phyloP scores from a whole-genome alignment of 1,140 invertebrate species.

The Plutomurus gul region DNA sequence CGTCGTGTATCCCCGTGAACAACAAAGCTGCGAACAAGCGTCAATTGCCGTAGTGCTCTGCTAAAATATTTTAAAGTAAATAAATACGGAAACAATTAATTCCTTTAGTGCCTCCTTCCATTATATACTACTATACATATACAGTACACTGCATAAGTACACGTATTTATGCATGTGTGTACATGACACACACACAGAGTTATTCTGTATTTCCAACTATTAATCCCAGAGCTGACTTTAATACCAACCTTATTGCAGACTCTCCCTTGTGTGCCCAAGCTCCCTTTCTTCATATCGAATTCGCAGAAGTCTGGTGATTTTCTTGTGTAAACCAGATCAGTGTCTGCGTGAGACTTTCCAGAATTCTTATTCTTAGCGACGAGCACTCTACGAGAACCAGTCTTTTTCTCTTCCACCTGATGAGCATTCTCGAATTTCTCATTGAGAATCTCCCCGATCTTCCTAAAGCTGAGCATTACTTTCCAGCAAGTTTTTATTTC shows the following conservation, averaged over 20 bases:
- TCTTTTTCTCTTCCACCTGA: constrained; percentile 56
- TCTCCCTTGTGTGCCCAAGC: constrained; percentile 67
- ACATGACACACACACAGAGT: no score
- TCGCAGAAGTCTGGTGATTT: constrained; percentile 65
- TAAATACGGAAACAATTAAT: no score
- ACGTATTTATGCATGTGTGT: no score
- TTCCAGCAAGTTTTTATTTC: constrained; percentile 70
- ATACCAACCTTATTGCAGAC: constrained; percentile 42
- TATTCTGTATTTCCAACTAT: not conserved
- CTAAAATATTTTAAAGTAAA: not conserved
- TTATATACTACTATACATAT: no score
- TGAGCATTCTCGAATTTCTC: constrained; percentile 58
- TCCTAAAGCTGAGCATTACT: constrained; percentile 61
- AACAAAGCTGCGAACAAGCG: constrained; percentile 42
- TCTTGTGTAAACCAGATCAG: constrained; percentile 61
- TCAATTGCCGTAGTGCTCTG: constrained; percentile 32
- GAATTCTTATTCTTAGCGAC: constrained; percentile 33
- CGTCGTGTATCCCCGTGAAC: constrained; percentile 43
- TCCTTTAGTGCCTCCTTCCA: no score
- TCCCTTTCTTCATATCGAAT: constrained; percentile 62
- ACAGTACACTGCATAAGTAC: no score
- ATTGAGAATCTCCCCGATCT: constrained; percentile 56
- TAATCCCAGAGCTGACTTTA: not conserved
- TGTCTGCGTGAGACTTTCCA: constrained; percentile 54
- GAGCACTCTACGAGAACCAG: constrained; percentile 54